A percentile compares a stretch with the other conserved stretches of the same genome.
phyloP scores from a whole-genome alignment of 2,888 invertebrate species.

The Heliconius hortense region DNA sequence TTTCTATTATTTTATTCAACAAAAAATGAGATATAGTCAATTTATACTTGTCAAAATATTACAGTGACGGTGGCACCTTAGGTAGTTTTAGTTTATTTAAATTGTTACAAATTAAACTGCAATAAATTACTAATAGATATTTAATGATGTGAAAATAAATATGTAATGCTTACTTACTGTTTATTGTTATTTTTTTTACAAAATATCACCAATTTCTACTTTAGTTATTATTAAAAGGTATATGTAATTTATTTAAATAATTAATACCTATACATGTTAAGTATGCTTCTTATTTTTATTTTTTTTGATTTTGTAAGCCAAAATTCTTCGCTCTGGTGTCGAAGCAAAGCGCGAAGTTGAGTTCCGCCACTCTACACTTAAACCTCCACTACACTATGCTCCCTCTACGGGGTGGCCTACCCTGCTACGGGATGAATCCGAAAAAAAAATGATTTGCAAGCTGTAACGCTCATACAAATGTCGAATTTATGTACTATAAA shows the following conservation, averaged over 20 bases:
- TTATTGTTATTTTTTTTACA: not conserved
- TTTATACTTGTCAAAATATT: not conserved
- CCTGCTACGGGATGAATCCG: too few relatives aligned
- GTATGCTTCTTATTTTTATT: not conserved
- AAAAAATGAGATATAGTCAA: too few relatives aligned
- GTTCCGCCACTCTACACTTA: too few relatives aligned
- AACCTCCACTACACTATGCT: too few relatives aligned
- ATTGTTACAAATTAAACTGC: conserved; percentile 13
- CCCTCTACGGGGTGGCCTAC: too few relatives aligned
- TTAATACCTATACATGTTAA: not conserved
- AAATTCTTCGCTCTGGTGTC: not conserved
- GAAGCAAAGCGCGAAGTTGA: too few relatives aligned
- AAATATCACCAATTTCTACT: not conserved
- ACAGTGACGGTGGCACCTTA: not conserved
- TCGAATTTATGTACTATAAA: not conserved
- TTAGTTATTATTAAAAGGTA: not conserved
- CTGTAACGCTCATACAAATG: not conserved
- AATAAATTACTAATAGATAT: conserved; percentile 7
- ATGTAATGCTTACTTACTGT: not conserved
- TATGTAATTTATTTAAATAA: not conserved
- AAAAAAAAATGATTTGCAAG: too few relatives aligned
- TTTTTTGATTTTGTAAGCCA: not conserved
- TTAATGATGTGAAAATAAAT: not conserved
- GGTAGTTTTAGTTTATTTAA: not conserved
- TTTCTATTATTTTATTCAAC: not conserved